phyloP scores from a whole-genome alignment of 2,888 invertebrate genomes.

The Rhogogaster chlorosoma region DNA sequence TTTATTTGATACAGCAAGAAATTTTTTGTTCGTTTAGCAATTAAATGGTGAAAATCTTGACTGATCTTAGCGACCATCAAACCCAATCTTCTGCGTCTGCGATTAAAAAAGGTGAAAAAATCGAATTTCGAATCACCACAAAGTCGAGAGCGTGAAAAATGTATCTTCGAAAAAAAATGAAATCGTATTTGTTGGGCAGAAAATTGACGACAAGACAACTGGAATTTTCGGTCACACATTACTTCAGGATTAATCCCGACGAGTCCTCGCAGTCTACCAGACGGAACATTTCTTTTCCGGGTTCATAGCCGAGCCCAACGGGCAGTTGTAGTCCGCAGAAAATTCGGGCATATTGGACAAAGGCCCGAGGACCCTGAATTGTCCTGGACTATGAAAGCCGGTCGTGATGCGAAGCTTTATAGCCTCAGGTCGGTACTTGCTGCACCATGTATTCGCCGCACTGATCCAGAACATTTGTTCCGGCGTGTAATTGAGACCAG shows the following conservation, averaged over 20 bases:
- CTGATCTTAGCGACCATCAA: neutral
- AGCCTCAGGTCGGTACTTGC: slow-evolving; percentile 82
- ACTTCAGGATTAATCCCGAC: neutral
- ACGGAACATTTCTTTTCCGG: slow-evolving; percentile 82
- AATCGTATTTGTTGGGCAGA: slow-evolving; percentile 18
- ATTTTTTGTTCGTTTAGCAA: neutral
- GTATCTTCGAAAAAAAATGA: neutral
- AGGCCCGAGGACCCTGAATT: slow-evolving; percentile 83
- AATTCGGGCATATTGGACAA: slow-evolving; percentile 83
- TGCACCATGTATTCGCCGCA: slow-evolving; percentile 83
- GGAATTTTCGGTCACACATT: slow-evolving; percentile 16
- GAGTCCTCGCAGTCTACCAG: slow-evolving; percentile 78
- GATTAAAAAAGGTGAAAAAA: slow-evolving; percentile 4
- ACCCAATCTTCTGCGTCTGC: neutral
- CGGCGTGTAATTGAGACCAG: slow-evolving; percentile 86
- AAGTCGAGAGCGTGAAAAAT: neutral
- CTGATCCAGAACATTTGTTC: slow-evolving; percentile 85
- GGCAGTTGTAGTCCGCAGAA: slow-evolving; percentile 82
- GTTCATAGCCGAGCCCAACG: slow-evolving; percentile 82
- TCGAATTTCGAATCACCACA: neutral
- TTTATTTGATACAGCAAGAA: neutral
- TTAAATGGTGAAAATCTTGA: neutral
- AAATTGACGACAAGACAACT: slow-evolving; percentile 17
- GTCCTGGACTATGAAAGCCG: slow-evolving; percentile 88
- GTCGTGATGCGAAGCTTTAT: slow-evolving; percentile 90